Evolutionary conservation across 2,888 invertebrate species (phyloP).

Genomic region (Osmoderma eremita): DNA sequence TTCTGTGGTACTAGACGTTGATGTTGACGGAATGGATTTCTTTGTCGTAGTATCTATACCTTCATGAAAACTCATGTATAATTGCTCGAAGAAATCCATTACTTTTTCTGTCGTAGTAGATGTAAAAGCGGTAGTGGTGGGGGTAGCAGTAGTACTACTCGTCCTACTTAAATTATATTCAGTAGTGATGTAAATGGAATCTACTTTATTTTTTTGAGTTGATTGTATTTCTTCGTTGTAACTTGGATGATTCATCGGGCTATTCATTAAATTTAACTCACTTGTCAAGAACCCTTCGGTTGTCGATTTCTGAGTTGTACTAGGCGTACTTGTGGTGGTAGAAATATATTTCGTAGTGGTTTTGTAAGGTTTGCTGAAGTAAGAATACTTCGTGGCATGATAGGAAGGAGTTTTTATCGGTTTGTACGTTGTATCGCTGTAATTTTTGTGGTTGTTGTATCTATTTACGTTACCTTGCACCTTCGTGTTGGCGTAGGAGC

Average conservation of each 20-base stretch:
- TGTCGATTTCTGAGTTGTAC: slow-evolving; percentile 51
- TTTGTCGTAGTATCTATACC: slow-evolving; percentile 54
- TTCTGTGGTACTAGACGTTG: slow-evolving; percentile 45
- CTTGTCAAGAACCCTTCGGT: slow-evolving; percentile 51
- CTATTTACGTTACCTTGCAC: slow-evolving; percentile 73
- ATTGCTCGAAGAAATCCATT: slow-evolving; percentile 62
- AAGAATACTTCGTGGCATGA: slow-evolving; percentile 53
- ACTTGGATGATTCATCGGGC: slow-evolving; percentile 59
- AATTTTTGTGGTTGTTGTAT: slow-evolving; percentile 65
- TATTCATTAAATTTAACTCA: slow-evolving; percentile 57
- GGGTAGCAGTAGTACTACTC: slow-evolving; percentile 1
- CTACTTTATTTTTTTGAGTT: slow-evolving; percentile 45
- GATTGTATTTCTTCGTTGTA: slow-evolving; percentile 56
- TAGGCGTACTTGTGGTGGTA: slow-evolving; percentile 52
- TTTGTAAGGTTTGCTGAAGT: slow-evolving; percentile 49
- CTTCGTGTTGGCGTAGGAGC: slow-evolving; percentile 77
- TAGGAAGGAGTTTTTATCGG: slow-evolving; percentile 60
- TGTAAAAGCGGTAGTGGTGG: slow-evolving; percentile 42
- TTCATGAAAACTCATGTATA: slow-evolving; percentile 63
- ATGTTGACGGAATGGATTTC: slow-evolving; percentile 44
- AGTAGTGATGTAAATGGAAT: slow-evolving; percentile 55
- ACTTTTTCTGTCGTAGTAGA: slow-evolving; percentile 59
- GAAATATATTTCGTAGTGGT: slow-evolving; percentile 49
- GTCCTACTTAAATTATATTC: slow-evolving; percentile 48
- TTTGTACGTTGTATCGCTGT: slow-evolving; percentile 58